Evolutionary conservation across 92 coral and sea anemone genomes (phyloP), one percentile per base, ranked within the genome.

Genomic region (Plumapathes pennacea): DNA sequence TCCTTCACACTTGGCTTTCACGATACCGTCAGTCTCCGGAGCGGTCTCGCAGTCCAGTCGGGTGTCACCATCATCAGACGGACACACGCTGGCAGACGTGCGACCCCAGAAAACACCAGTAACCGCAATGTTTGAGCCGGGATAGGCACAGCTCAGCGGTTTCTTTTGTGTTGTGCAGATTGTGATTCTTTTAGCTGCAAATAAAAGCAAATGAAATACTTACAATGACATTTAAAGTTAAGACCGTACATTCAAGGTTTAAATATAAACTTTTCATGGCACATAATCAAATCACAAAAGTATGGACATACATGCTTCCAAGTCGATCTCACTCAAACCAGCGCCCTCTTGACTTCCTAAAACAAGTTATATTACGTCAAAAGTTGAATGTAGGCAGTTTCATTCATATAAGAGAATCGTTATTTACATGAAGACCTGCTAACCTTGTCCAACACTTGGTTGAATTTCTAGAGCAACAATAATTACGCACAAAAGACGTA

Each of bases 51-150:
- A 91, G 56, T 91, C 95, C 17, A 91, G 78, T 40, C 75, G 85
- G 11, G 90, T 85, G 68, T 91, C 97, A 4, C 97, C 97, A 38
- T 91, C 97, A 54, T 88, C 99, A 0, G 99, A 85, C 5, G 99
- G 96, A 47, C 99, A 94, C n/a, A 94, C 68, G 11, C 56, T 55
- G 6, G 62, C 90, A 10, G 88, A 71, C 54, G 69, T 75, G 23
- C 99, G 81, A 13, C 99, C 99, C 99, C 99, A 94, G 81, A 94
- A 94, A 14, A 94, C 99, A 29, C 69, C 83, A 0, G 90, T 88
- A 62, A 91, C 74, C 15, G 97, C 97, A 13, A 91, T 91, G 45
- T 82, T 72, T 54, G 97, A 91, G 60, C 97, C 97, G 10, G 97
- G 97, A 60, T 83, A 83, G 28, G 96, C 74, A 57, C 97, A 91